Base-by-base conservation (phyloP, 2,888 invertebrate genomes). In the Ormyrus rosae region DNA sequence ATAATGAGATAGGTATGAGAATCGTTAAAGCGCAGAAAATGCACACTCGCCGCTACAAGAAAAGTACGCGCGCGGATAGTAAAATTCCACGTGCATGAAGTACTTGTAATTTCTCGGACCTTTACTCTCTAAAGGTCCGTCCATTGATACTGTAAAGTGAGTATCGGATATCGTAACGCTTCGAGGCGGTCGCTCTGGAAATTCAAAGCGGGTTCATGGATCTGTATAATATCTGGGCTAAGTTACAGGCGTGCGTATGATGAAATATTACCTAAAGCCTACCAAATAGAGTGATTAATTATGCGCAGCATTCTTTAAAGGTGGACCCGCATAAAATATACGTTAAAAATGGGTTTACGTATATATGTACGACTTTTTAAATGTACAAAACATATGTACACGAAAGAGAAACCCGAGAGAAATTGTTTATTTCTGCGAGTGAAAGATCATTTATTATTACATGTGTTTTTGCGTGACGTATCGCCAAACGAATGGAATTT, bases 201-300 rank as follows among this genome's bases (percentile, higher is more conserved):
- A 72, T 72, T 34, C 63, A 72, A 67, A 48, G 65, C 60, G 67
- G 50, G 53, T 68, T 48, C 61, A 13, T 46, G 68, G 50, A 61
- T 76, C 68, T 61, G 68, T 76, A 68, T 76, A 76, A 76, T 76
- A 76, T 76, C 68, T 76, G 75, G 75, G 68, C 45, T 76, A 76
- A 67, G 13, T 55, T 63, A 50, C 64, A 8, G 7, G 10, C 11
- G 56, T 56, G 56, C 46, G 46, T 46, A 46, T 63, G 46, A 60
- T 60, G 19, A 7, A 60, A 19, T 60, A 19, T 60, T 8, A 19
- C 19, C 60, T 34, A 34, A 34, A 3, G 34, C 34, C 34, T 34
- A 34, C 34, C 34, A 34, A 34, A 34, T 34, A 34, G 34, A 34
- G 34, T 34, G 34, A 34, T 34, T 34, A 34, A 34, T 34, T 34